A percentile compares a stretch with the other conserved stretches of the same genome.
phyloP scores from a whole-genome alignment of 2,888 invertebrate genomes.

The Atethmia centrago region DNA sequence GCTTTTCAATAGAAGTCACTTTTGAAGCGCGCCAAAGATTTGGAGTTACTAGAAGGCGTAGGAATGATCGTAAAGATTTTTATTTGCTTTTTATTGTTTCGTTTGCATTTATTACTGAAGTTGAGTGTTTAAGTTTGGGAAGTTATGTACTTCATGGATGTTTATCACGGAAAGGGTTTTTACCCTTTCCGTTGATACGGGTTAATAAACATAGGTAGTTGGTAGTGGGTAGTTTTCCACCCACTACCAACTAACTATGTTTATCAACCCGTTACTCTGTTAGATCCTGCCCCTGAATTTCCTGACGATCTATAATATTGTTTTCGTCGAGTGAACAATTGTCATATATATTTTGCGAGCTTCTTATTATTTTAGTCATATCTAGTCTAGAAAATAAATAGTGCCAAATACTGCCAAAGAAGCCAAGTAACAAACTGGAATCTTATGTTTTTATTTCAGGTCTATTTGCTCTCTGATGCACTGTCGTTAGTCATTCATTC shows the following conservation, averaged over 20 bases:
- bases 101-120: too few species aligned
- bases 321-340: background rate
- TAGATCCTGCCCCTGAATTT: too few species aligned
- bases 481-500: too few species aligned
- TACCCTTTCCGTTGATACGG: too few species aligned
- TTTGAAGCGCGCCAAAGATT: constrained; percentile 56
- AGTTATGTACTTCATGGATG: too few species aligned
- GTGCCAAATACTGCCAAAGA: too few species aligned
- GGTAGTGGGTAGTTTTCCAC: too few species aligned
- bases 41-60: background rate
- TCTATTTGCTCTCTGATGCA: too few species aligned
- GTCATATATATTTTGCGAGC: background rate
- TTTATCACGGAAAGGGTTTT: background rate
- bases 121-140: background rate
- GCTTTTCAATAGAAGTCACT: constrained; percentile 69
- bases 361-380: background rate
- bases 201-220: too few species aligned
- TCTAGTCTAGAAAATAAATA: background rate
- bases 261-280: background rate
- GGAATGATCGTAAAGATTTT: background rate
- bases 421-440: too few species aligned
- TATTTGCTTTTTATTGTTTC: too few species aligned
- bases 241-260: background rate
- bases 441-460: too few species aligned
- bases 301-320: background rate